Conservation (phyloP, 2,113 vertebrate genomes). For the Otis tarda region DNA sequence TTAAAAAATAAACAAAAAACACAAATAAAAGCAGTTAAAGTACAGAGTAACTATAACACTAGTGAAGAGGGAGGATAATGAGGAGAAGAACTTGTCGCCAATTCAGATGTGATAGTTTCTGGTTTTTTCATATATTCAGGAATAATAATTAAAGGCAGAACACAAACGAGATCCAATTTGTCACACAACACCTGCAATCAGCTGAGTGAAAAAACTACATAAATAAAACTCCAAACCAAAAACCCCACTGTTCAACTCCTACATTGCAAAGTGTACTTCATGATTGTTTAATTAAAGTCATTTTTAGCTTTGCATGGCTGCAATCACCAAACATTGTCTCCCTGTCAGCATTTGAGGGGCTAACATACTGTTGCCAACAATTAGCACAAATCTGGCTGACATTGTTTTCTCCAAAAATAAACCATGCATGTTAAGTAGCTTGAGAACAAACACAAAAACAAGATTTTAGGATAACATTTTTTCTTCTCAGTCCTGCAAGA, state of each 20-base stretch:
- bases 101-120: neutral
- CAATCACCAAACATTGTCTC: conserved; percentile 74
- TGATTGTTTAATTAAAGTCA: conserved; percentile 67
- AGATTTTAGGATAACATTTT: conserved; percentile 47
- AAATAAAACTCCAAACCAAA: conserved; percentile 20
- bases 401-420: conserved; percentile 74
- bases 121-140: neutral
- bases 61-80: neutral
- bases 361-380: conserved; percentile 65
- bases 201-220: neutral
- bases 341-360: conserved; percentile 65
- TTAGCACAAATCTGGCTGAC: conserved; percentile 71
- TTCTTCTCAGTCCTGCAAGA: neutral
- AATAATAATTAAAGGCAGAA: conserved; percentile 33
- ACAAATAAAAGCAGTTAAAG: conserved; percentile 13
- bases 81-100: neutral
- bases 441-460: conserved; percentile 56
- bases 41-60: neutral
- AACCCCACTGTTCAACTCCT: conserved; percentile 24
- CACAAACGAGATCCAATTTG: conserved; percentile 26
- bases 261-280: neutral
- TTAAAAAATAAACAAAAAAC: neutral
- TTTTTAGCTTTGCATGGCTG: conserved; percentile 63
- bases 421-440: conserved; percentile 66
- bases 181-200: conserved; percentile 66